Evolutionary conservation across 2,113 vertebrate species (phyloP), one percentile per base, ranked within the genome.

Genomic region (Chionodraco myersi): DNA sequence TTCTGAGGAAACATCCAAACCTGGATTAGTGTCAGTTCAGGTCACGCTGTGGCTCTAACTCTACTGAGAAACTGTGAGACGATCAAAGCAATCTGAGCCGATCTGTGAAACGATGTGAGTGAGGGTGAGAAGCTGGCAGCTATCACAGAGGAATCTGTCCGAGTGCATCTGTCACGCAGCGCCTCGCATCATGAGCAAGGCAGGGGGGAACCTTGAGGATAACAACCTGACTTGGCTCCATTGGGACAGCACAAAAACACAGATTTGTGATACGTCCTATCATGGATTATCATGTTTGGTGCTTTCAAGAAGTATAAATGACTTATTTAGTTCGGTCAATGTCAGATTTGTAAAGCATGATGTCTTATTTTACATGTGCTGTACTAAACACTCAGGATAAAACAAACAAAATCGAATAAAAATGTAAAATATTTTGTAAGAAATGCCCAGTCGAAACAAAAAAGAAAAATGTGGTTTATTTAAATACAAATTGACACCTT

Each of bases 101-200:
- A 79, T 63, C 71, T 30, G 71, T 60, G 56, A 79, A 74, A 48
- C 2, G 66, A 77, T 67, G 16, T 63, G 14, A 15, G 23, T 2
- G 16, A 34, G 48, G 62, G 81, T 48, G 79, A 80, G 70, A 83
- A 86, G 53, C 65, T 87, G 85, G 83, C 82, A 90, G 48, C 77
- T 14, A 44, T 47, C 66, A n/a, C 74, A 21, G 36, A 71, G 16
- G 1, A 60, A 72, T 34, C 45, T 67, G 78, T 64, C 84, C 15
- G 21, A 68, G 23, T 26, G 44, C 80, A 82, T 84, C 56, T 81
- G 72, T 79, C 69, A 72, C 0, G 3, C 41, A 53, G 2, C 2
- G 10, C 68, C 49, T 70, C 72, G 9, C 63, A 52, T 36, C 53
- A 34, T 45, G 57, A 23, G 8, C 53, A 57, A 48, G 54, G 10